phyloP scores from a whole-genome alignment of 2,888 invertebrate species.

The Cremastobaeus sp. region DNA sequence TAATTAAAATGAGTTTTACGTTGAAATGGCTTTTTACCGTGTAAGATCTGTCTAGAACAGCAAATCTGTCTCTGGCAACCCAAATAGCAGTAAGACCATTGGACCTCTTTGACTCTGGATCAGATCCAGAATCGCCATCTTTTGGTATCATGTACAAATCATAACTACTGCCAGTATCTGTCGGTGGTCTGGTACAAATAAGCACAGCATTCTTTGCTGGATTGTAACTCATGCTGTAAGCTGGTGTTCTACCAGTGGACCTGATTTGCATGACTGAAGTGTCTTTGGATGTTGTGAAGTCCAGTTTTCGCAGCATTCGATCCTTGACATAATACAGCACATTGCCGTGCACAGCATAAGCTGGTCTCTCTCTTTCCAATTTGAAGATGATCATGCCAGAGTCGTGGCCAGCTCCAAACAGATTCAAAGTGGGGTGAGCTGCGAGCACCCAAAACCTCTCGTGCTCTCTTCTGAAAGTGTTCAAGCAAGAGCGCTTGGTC shows the following conservation, averaged over 20 bases:
- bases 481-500: slow-evolving; percentile 93
- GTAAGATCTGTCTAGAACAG: slow-evolving; percentile 95
- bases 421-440: slow-evolving; percentile 94
- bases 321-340: slow-evolving; percentile 97
- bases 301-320: slow-evolving; percentile 91
- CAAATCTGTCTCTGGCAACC: slow-evolving; percentile 99
- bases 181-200: slow-evolving; percentile 87
- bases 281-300: slow-evolving; percentile 96
- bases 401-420: slow-evolving; percentile 99
- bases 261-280: slow-evolving; percentile 94
- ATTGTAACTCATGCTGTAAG: slow-evolving; percentile 96
- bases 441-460: slow-evolving; percentile 99
- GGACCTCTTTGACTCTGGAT: slow-evolving; percentile 89
- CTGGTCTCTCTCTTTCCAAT: slow-evolving; percentile 96
- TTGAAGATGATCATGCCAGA: slow-evolving; percentile 93
- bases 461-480: slow-evolving; percentile 95
- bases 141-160: slow-evolving; percentile 95
- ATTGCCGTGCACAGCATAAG: slow-evolving; percentile 95
- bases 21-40: no score
- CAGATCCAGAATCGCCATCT: slow-evolving; percentile 80
- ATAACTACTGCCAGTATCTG: slow-evolving; percentile 93
- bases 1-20: slow-evolving; percentile 7
- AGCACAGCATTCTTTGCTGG: slow-evolving; percentile 97
- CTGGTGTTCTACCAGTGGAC: slow-evolving; percentile 86
- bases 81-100: slow-evolving; percentile 94